A percentile compares a stretch with the other conserved stretches of the same genome.
These are phyloP conservation scores for Prorops nasuta DNA, from an alignment of 1,140 invertebrate species.

Conservation along the genomic window DNA sequence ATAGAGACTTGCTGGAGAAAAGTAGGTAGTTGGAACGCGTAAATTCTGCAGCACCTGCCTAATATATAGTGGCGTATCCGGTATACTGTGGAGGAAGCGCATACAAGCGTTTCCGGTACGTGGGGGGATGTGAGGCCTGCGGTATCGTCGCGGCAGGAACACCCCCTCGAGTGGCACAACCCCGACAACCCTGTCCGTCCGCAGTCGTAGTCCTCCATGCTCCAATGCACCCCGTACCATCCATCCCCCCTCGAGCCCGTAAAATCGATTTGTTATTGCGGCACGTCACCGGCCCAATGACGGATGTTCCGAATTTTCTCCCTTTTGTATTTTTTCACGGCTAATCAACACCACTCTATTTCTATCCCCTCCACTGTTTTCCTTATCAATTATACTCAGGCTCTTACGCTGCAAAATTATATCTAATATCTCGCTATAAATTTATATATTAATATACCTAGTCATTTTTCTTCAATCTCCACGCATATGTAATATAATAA, in stretches of 20 bases:
- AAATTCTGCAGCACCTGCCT: background rate
- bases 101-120: background rate
- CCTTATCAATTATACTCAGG: too few species aligned
- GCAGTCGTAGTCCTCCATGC: too few species aligned
- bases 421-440: too few species aligned
- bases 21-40: too few species aligned
- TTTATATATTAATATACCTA: too few species aligned
- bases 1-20: too few species aligned
- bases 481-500: too few species aligned
- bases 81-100: background rate
- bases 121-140: background rate
- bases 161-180: background rate
- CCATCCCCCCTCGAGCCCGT: background rate
- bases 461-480: too few species aligned
- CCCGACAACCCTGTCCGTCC: background rate
- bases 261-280: conserved; percentile 26
- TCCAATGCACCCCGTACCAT: background rate
- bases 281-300: conserved; percentile 14
- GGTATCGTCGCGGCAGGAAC: background rate
- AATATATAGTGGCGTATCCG: background rate
- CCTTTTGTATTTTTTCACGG: conserved; percentile 4
- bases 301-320: conserved; percentile 8
- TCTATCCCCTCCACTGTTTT: too few species aligned
- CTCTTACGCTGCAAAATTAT: too few species aligned
- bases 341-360: background rate